Evolutionary conservation across 1,140 invertebrate genomes (phyloP).

Genomic region (Lerema accius): DNA sequence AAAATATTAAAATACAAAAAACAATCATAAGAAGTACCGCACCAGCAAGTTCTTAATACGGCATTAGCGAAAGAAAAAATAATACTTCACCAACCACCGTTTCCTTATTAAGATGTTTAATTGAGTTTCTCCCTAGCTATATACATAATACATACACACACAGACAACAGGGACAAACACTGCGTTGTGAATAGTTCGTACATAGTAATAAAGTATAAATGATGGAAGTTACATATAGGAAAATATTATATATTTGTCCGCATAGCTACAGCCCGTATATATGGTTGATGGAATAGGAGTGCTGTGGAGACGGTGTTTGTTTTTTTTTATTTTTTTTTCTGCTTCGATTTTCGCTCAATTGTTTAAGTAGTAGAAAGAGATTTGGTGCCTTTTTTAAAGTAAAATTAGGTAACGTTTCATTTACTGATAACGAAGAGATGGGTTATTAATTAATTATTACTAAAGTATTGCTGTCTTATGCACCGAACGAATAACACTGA

Average conservation of each 20-base stretch:
- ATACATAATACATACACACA: slow-evolving; percentile 43
- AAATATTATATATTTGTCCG: slow-evolving; percentile 80
- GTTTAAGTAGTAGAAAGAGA: no score
- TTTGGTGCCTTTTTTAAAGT: no score
- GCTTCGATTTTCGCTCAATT: no score
- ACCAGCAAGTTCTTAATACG: slow-evolving; percentile 25
- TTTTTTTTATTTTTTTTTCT: slow-evolving; percentile 16
- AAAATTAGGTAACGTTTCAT: no score
- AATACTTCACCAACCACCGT: slow-evolving; percentile 44
- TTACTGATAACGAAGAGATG: no score
- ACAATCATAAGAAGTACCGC: no score
- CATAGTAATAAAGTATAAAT: slow-evolving; percentile 82
- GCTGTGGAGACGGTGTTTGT: slow-evolving; percentile 45
- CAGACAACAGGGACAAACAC: slow-evolving; percentile 59
- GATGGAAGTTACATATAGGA: slow-evolving; percentile 80
- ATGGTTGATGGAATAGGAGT: slow-evolving; percentile 63
- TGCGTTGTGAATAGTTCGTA: slow-evolving; percentile 69
- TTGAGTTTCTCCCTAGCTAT: slow-evolving; percentile 54
- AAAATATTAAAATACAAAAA: no score
- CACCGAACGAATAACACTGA: no score
- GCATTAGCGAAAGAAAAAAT: slow-evolving; percentile 40
- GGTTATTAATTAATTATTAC: no score
- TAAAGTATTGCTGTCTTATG: no score
- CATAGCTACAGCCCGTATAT: slow-evolving; percentile 73
- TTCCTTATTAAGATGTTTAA: slow-evolving; percentile 79